Evolutionary conservation across 2,797 vertebrate species (phyloP), one percentile per base, ranked within the genome.

Genomic region (Sciurus carolinensis): DNA sequence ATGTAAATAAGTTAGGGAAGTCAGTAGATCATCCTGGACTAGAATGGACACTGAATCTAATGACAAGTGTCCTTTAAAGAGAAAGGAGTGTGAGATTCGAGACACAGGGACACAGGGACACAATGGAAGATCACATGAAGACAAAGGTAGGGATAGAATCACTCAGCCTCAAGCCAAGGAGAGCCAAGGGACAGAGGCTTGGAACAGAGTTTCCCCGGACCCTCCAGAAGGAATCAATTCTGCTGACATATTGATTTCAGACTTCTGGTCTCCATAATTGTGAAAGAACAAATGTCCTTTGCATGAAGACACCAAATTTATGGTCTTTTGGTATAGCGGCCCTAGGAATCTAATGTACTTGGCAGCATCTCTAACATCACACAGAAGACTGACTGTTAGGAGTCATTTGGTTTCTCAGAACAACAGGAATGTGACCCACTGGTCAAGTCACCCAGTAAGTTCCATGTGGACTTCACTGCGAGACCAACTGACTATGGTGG

Each of bases 141-240:
- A 28, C 10, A 36, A 18, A 47, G 14, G 67, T 39, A 71, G 57
- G 76, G 20, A n/a, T 10, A 11, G 57, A 71, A 7, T 30, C 7
- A 3, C n/a, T 10, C 26, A 47, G 11, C 10, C 12, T 28, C 33
- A 14, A 80, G 71, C 42, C 59, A 42, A 36, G 13, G 52, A 59
- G 50, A 7, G 1, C 2, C 54, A 72, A 22, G 44, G 24, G 33
- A n/a, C 10, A 18, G 14, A 9, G 71, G 5, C 50, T 3, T 3
- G 0, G 67, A n/a, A n/a, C 1, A 13, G 42, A 52, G n/a, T 24
- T 42, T 30, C 5, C 67, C 3, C 18, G 1, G 5, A 28, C 3
- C 8, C 6, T 33, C 13, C 26, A 30, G 47, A 62, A 75, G n/a
- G 11, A 36, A 30, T n/a, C 39, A 79, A 20, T 12, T 2, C 8